Conservation (phyloP, 2,113 vertebrate species). For the Tiliqua scincoides region DNA sequence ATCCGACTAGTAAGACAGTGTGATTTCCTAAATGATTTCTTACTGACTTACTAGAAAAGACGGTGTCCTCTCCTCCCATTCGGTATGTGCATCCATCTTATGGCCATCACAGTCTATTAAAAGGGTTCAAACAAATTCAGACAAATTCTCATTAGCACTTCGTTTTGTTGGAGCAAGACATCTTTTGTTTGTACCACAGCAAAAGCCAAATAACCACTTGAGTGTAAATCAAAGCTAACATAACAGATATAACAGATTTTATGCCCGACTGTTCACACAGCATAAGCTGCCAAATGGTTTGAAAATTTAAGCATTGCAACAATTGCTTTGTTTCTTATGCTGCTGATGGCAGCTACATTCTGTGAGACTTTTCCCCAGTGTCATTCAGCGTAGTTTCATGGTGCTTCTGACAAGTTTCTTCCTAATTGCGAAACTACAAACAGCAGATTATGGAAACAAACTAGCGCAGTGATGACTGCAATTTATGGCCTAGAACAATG, state of each 20-base stretch:
- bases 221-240: slow-evolving; percentile 17
- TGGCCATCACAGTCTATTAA: background rate
- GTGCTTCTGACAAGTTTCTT: slow-evolving; percentile 4
- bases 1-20: background rate
- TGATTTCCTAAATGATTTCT: background rate
- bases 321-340: slow-evolving; percentile 24
- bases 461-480: background rate
- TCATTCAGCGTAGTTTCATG: background rate
- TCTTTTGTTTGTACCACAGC: background rate
- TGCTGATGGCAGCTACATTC: background rate
- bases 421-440: slow-evolving; percentile 27
- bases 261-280: background rate
- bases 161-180: slow-evolving; percentile 11
- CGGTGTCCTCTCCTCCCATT: background rate
- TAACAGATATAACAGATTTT: slow-evolving; percentile 15
- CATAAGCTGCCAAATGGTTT: slow-evolving; percentile 18
- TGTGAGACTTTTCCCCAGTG: slow-evolving; percentile 9
- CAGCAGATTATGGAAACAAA: background rate
- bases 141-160: background rate
- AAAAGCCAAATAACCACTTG: slow-evolving; percentile 14
- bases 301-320: slow-evolving; percentile 19
- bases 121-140: background rate
- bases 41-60: background rate
- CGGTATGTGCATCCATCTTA: background rate
- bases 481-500: slow-evolving; percentile 12